A percentile compares a stretch with the other conserved stretches of the same genome.
These are phyloP conservation scores for Panthera uncia DNA, from an alignment of 2,113 vertebrate genomes.

Conservation along the genomic window DNA sequence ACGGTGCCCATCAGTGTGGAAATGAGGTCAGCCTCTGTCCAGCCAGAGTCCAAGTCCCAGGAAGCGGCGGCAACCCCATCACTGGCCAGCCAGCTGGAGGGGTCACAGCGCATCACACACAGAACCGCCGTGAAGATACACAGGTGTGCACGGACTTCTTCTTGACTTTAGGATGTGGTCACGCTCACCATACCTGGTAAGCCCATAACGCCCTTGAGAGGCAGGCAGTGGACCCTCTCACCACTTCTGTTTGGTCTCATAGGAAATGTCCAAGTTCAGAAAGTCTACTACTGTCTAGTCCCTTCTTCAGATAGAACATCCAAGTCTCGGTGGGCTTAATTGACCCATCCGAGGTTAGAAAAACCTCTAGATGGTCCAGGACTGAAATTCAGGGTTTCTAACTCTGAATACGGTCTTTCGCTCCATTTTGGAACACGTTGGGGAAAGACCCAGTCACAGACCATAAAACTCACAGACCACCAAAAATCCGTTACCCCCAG, in stretches of 20 bases:
- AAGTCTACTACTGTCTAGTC: background rate
- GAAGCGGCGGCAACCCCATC: background rate
- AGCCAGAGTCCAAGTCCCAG: background rate
- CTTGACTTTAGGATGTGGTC: background rate
- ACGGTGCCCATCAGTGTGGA: fast-evolving
- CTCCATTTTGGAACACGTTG: background rate
- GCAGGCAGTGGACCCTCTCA: background rate
- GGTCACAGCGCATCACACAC: background rate
- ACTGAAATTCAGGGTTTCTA: background rate
- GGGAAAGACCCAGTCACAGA: background rate
- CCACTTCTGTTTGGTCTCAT: background rate
- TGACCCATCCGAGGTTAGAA: background rate
- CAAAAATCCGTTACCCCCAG: background rate
- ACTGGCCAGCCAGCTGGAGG: background rate
- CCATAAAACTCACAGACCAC: background rate
- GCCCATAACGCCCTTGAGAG: background rate
- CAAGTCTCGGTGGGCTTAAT: background rate
- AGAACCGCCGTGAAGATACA: fast-evolving
- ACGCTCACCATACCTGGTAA: background rate
- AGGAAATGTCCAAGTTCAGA: background rate
- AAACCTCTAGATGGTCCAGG: background rate
- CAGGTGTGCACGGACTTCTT: background rate
- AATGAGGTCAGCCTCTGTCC: background rate
- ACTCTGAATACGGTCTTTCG: background rate
- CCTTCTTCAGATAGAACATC: background rate